Evolutionary conservation across 2,888 invertebrate genomes (phyloP).

Genomic region (Pachliopta kotzebuea): DNA sequence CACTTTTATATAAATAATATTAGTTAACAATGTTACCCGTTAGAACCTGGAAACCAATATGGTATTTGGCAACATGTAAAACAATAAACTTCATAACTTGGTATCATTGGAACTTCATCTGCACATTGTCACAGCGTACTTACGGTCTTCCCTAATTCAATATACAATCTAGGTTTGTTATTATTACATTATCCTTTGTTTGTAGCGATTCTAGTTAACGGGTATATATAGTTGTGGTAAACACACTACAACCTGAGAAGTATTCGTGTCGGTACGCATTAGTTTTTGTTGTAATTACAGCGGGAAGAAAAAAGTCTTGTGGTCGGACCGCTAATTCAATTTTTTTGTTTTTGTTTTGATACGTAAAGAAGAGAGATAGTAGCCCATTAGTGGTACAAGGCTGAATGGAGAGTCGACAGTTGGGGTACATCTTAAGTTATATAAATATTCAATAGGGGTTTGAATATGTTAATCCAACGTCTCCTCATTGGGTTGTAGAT

Average conservation of each 20-base stretch:
- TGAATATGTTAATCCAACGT: conserved; percentile 76
- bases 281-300: conserved; percentile 28
- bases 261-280: conserved; percentile 25
- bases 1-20: no score
- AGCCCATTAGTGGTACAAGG: conserved; percentile 71
- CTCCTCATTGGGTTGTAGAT: conserved; percentile 80
- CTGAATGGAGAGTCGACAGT: conserved; percentile 60
- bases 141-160: no score
- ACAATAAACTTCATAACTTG: no score
- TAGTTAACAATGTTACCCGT: no score
- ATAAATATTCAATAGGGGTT: conserved; percentile 79
- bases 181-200: no score
- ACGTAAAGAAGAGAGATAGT: conserved; percentile 61
- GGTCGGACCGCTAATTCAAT: conserved; percentile 50
- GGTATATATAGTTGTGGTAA: background rate
- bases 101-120: no score
- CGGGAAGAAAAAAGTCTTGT: conserved; percentile 33
- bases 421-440: conserved; percentile 52
- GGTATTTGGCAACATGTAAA: no score
- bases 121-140: no score
- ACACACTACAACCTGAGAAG: conserved; percentile 3
- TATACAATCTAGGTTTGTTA: no score
- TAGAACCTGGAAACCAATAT: no score
- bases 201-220: background rate
- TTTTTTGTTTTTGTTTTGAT: conserved; percentile 58